These are phyloP conservation scores for Leptopilina myrica DNA, from an alignment of 2,888 invertebrate species.

Conservation along the genomic window DNA sequence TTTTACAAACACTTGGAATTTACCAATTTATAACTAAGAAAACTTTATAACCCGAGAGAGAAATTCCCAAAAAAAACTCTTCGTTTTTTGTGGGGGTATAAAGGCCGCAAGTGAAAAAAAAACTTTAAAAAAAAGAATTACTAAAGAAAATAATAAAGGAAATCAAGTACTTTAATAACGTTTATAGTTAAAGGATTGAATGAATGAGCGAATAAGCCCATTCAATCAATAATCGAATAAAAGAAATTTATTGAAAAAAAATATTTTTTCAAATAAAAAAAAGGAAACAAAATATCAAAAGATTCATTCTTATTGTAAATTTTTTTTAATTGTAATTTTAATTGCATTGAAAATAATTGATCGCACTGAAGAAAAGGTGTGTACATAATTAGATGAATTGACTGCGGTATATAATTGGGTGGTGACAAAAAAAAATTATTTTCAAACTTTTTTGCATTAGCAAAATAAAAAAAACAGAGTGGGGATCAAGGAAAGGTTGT, in stretches of 20 bases:
- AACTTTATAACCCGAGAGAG: no score
- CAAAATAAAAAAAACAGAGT: background rate
- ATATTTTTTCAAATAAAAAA: no score
- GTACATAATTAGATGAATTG: constrained; percentile 6
- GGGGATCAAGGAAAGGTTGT: background rate
- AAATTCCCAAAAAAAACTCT: no score
- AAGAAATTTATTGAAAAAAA: no score
- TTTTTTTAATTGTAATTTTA: background rate
- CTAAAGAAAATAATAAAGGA: no score
- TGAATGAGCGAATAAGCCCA: no score
- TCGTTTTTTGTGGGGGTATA: no score
- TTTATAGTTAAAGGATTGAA: no score
- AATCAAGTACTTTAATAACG: no score
- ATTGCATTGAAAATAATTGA: background rate
- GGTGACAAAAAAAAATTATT: background rate
- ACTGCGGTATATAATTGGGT: background rate
- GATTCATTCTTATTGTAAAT: background rate
- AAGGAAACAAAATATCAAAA: background rate
- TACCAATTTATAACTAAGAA: background rate
- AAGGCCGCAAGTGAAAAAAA: no score
- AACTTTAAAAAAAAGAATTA: background rate
- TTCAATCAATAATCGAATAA: no score
- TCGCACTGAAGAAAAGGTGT: background rate
- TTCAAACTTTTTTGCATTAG: background rate
- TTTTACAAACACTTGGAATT: background rate